Evolutionary conservation across 2,113 vertebrate species (phyloP).

Genomic region (Xyrauchen texanus): DNA sequence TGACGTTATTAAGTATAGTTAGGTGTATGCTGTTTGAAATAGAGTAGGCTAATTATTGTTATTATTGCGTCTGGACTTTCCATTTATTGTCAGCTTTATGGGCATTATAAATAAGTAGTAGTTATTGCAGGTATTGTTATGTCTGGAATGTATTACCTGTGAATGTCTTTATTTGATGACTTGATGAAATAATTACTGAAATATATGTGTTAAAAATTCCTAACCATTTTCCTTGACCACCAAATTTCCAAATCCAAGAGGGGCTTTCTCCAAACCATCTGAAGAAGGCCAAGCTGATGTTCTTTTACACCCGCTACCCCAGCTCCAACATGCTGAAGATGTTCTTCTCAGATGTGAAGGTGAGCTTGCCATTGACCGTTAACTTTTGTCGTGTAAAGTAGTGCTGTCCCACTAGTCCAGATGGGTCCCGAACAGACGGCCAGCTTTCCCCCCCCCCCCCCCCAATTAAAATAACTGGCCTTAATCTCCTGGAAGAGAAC

Average conservation of each 20-base stretch:
- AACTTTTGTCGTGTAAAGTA: slow-evolving; percentile 38
- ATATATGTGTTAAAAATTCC: not conserved
- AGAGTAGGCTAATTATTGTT: not conserved
- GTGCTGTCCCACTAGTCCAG: slow-evolving; percentile 60
- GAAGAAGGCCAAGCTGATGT: slow-evolving; percentile 99
- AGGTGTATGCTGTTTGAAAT: not conserved
- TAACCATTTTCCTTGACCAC: slow-evolving; percentile 78
- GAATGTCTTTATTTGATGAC: not conserved
- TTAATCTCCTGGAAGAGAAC: slow-evolving; percentile 63
- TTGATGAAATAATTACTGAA: no score
- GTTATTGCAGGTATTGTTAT: not conserved
- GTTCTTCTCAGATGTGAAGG: slow-evolving; percentile 99
- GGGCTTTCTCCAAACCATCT: slow-evolving; percentile 98
- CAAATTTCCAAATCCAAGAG: slow-evolving; percentile 84
- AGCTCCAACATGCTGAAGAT: slow-evolving; percentile 99
- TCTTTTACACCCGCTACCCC: slow-evolving; percentile 98
- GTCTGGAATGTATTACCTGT: not conserved
- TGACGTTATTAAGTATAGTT: not conserved
- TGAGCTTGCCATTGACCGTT: slow-evolving; percentile 69
- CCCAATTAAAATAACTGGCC: slow-evolving; percentile 74
- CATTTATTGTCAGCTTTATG: no score
- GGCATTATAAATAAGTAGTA: not conserved
- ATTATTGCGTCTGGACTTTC: no score
- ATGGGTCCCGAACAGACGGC: slow-evolving; percentile 68
- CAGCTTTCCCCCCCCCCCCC: slow-evolving; percentile 65